Base-by-base conservation (phyloP, 2,113 vertebrate genomes). In the Cyanistes caeruleus region DNA sequence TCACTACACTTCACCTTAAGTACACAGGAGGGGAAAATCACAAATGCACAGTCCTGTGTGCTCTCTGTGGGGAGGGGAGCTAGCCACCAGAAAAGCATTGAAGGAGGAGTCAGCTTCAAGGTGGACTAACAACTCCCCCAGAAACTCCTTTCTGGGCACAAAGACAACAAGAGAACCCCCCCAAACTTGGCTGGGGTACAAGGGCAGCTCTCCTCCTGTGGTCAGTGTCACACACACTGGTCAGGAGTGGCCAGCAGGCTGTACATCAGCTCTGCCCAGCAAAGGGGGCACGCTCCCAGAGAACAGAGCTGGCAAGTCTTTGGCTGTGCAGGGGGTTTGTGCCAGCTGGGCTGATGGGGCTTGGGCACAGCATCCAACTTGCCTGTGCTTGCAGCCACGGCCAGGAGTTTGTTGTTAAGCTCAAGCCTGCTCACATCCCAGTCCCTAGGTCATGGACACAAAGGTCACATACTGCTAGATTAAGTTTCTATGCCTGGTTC, bases 371-470 rank as follows among this genome's bases (percentile, higher is more conserved):
- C 69, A 70, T 39, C 51, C 87, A 84, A 51, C 64, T 67, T 24
- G 51, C 58, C 84, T 43, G 35, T 1, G 20, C 91, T 39, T 79
- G 65, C 58, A 93, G 43, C 59, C 43, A 56, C 37, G 21, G 41
- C 81, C 65, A 35, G 48, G 64, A 76, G 28, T 35, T 93, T 82
- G 64, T 41, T 79, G 63, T 80, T 86, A 60, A 55, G 3, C 65
- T 79, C 74, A 37, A 82, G 73, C 62, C 90, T 87, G 67, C 78
- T 85, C 35, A 16, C 81, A 89, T 63, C 87, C 77, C 84, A 59
- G 68, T 89, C 65, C 90, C 65, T 79, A 90, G 87, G 84, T 92
- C 92, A 93, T 1, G 44, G 84, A 56, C 80, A 78, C 77, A 94
- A 78, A 95, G 84, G 84, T 93, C 90, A 90, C 1, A 0, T 37